Base-by-base conservation (phyloP, 2,113 vertebrate genomes). In the Pollimyrus isidori region DNA sequence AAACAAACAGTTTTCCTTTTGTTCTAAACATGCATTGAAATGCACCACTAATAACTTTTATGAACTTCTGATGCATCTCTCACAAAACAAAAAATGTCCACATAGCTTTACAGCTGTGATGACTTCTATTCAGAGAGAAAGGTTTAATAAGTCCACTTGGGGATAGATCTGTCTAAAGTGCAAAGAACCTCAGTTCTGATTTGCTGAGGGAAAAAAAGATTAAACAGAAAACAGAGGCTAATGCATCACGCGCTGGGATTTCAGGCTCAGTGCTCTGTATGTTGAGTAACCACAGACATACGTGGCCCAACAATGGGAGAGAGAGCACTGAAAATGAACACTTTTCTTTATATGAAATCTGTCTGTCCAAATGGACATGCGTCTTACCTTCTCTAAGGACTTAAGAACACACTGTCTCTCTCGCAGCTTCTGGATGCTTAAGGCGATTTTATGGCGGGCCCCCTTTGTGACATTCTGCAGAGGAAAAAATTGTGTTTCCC, bases 401-500 rank as follows among this genome's bases (percentile, higher is more conserved):
- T 97, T 97, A 89, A 99, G 96, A 30, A 98, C 95, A 7, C 97
- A 95, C 91, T 97, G 98, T 80, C 98, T 95, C 92, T 99, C 98
- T 4, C 97, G 93, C 42, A 99, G 95, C 92, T 99, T 99, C 96
- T 98, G 97, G 92, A 99, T 98, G 93, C 98, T 99, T 93, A 99
- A 93, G 58, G 97, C 98, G 89, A 99, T 99, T 94, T 99, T 99
- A 91, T 99, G 98, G 76, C 98, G 94, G 4, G 98, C 98, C 87
- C 98, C 98, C 96, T 99, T 99, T 89, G 98, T 99, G 91, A 99
- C 98, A 17, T 98, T 98, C 98, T 99, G 91, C 88, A 91, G 87
- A 52, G 19, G 52, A 65, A 17, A 45, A 91, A 50, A 52, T 26
- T 56, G 6, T 45, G 21, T 87, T 50, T 45, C 50, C 13, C 2